Evolutionary conservation across 2,113 vertebrate species (phyloP).

Genomic region (Ochotona princeps): DNA sequence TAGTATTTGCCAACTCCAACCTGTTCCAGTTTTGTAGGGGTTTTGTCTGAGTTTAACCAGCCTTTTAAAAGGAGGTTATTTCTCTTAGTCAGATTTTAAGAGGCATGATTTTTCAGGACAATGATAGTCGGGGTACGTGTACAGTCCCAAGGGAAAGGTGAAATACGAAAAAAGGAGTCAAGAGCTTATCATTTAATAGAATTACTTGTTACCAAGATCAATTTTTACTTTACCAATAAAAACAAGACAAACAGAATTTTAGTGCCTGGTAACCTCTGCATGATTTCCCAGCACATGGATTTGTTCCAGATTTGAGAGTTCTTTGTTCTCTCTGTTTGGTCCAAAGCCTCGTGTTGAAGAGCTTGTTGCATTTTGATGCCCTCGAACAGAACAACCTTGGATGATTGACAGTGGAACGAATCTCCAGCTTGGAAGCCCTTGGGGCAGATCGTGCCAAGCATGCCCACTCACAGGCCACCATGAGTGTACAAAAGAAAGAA

Average conservation of each 20-base stretch:
- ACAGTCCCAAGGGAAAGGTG: not conserved
- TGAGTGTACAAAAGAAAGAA: not conserved
- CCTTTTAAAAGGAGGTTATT: not conserved
- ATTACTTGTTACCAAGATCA: not conserved
- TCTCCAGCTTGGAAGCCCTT: not conserved
- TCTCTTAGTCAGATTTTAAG: not conserved
- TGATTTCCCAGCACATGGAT: not conserved
- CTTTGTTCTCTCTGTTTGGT: slow-evolving; percentile 9
- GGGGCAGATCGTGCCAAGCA: not conserved
- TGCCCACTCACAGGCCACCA: not conserved
- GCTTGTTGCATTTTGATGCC: not conserved
- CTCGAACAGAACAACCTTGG: not conserved
- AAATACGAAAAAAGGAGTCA: not conserved
- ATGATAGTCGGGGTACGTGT: not conserved
- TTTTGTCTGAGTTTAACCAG: not conserved
- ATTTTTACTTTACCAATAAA: not conserved
- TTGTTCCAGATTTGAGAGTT: not conserved
- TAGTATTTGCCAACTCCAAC: not conserved
- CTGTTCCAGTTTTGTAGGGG: not conserved
- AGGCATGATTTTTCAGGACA: not conserved
- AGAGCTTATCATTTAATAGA: not conserved
- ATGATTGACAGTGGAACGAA: not conserved
- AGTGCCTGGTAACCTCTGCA: not conserved
- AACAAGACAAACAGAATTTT: not conserved
- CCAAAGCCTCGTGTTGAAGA: slow-evolving; percentile 3